phyloP scores from a whole-genome alignment of 2,888 invertebrate genomes.

The Sphaerophoria taeniata region DNA sequence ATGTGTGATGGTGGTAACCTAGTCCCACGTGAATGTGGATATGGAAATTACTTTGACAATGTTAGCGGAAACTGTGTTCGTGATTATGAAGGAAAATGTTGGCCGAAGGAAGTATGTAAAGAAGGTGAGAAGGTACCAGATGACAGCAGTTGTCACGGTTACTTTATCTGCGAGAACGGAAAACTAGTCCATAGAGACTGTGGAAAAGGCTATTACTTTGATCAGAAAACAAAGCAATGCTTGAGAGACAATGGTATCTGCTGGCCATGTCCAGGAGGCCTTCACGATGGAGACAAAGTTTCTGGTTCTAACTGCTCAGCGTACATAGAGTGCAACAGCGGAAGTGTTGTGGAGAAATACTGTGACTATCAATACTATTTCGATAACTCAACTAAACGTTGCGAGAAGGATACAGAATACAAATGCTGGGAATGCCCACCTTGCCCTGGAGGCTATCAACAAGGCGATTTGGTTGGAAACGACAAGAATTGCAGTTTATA shows the following conservation, averaged over 20 bases:
- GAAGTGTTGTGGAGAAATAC: too few species aligned
- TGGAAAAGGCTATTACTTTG: conserved; percentile 39
- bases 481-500: conserved; percentile 74
- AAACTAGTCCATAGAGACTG: conserved; percentile 28
- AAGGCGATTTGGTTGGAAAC: conserved; percentile 45
- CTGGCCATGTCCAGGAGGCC: conserved; percentile 6
- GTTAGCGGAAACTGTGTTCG: not conserved
- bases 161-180: conserved; percentile 43
- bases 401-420: conserved; percentile 38
- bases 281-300: too few species aligned
- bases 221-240: not conserved
- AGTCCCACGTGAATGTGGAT: conserved; percentile 48
- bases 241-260: not conserved
- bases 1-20: conserved; percentile 75
- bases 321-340: too few species aligned
- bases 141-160: conserved; percentile 46
- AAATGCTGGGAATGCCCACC: too few species aligned
- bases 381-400: not conserved
- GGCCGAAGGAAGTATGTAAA: not conserved
- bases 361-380: not conserved
- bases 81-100: conserved; percentile 44
- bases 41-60: conserved; percentile 65
- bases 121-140: conserved; percentile 41
- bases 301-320: too few species aligned
- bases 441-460: not conserved